Conservation (phyloP, 2,797 vertebrate species). For the Florisuga fusca region DNA sequence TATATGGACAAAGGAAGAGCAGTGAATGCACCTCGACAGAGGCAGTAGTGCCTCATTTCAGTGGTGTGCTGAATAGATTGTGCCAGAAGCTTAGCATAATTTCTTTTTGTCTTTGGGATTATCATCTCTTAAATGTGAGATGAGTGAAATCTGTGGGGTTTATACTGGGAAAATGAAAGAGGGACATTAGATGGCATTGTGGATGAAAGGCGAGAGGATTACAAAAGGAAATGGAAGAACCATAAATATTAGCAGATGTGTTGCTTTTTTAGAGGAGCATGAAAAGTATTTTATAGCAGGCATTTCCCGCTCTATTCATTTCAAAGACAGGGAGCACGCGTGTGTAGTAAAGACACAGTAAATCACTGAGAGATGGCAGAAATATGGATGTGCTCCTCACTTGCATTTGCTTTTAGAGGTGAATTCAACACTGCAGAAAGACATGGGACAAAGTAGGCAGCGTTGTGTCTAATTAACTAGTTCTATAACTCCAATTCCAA, state of each 20-base stretch:
- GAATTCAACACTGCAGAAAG: neutral
- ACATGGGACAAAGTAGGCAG: neutral
- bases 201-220: neutral
- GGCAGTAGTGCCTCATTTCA: neutral
- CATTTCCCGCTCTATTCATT: neutral
- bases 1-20: neutral
- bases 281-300: neutral
- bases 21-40: neutral
- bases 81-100: neutral
- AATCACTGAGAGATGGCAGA: neutral
- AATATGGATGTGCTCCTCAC: neutral
- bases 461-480: neutral
- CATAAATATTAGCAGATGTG: neutral
- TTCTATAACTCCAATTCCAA: neutral
- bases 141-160: neutral
- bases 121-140: neutral
- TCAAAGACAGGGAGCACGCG: neutral
- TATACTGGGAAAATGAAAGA: neutral
- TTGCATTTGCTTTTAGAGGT: neutral
- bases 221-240: neutral
- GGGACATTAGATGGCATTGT: neutral
- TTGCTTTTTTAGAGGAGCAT: neutral
- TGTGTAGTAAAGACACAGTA: neutral
- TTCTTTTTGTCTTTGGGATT: constrained; percentile 33
- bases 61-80: neutral